Base-by-base conservation (phyloP, 2,888 invertebrate species). In the Calephelis perditalis region DNA sequence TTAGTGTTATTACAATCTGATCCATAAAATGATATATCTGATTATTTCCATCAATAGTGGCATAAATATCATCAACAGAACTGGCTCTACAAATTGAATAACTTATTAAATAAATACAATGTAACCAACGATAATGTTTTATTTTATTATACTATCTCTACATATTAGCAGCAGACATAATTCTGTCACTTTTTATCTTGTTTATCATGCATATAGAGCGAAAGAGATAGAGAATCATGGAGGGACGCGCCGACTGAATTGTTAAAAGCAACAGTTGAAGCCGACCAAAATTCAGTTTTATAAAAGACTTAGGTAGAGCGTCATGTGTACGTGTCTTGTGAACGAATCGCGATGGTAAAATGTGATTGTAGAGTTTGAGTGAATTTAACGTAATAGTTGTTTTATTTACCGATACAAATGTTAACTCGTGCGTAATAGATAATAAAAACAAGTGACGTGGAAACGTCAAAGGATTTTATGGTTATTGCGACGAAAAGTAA, bases 201-300 rank as follows among this genome's bases (percentile, higher is more conserved):
- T 67, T 62, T 58, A 61, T 65, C 62, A 61, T 70, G 71, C 68
- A 61, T 65, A 59, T 67, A 55, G 85, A 71, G 75, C 61, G 82
- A 88, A 74, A 69, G 87, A 83, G 87, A 88, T 66, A 67, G 72
- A 66, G 35, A 61, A 55, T 54, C 49, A 82, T 74, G 83, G 82
- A 84, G 84, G 84, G 85, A 80, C 79, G 69, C 75, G 62, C 67
- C 75, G 75, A 69, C 71, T 78, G 85, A 86, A 83, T 84, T 90
- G 85, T 89, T 90, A 90, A 86, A 90, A 90, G 83, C 89, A 84
- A 88, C 86, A 80, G 85, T 82, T 81, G 81, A 78, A 80, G 82
- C 77, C 78, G 73, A 77, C 82, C 76, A 83, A 85, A 86, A 84
- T 81, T 89, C 84, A 90, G 89, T 90, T 82, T 74, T 81, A 70